Base-by-base conservation (phyloP, 2,888 invertebrate genomes). In the Polydesmus complanatus region DNA sequence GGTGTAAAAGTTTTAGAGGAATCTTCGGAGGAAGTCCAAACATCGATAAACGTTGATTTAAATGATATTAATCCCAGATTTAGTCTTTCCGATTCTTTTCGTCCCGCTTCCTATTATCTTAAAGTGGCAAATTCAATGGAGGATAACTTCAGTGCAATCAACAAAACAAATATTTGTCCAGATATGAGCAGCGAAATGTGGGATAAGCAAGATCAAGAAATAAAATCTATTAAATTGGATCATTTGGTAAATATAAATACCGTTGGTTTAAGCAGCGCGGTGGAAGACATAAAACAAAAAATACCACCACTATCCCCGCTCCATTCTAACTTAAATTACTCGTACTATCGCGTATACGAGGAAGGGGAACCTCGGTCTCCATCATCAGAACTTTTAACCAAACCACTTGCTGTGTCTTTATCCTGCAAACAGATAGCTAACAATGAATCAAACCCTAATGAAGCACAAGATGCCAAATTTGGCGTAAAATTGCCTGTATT, bases 91-190 rank as follows among this genome's bases (percentile, higher is more conserved):
- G 90, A 91, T 70, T 89, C 86, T 1, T 91, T 90, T 70, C 78
- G 90, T 59, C 90, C 90, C 0, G 90, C 90, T 0, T 90, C 90
- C 0, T 91, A 90, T 70, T 91, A 90, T 72, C 73, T 90, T 52
- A 64, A 62, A 27, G 48, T 27, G 18, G 23, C 60, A 22, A 21
- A 48, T 1, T 48, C 53, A 25, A 49, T 27, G 21, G 55, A 51
- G 5, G 52, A 51, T 22, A 54, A 54, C 5, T 25, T 22, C 5
- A 8, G 22, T 18, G 25, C 26, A 25, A 23, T 56, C 48, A 21
- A 19, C 0, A 25, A 49, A 25, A 3, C 25, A 3, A 1, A 48
- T 8, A 49, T 50, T 51, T 26, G 50, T 18, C 37, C 52, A 8
- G 37, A 37, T 8, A 37, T 37, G 8, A 14, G 5, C 14, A 37